These are phyloP conservation scores for Anthoscopus minutus DNA, from an alignment of 2,113 vertebrate species.

Conservation along the genomic window DNA sequence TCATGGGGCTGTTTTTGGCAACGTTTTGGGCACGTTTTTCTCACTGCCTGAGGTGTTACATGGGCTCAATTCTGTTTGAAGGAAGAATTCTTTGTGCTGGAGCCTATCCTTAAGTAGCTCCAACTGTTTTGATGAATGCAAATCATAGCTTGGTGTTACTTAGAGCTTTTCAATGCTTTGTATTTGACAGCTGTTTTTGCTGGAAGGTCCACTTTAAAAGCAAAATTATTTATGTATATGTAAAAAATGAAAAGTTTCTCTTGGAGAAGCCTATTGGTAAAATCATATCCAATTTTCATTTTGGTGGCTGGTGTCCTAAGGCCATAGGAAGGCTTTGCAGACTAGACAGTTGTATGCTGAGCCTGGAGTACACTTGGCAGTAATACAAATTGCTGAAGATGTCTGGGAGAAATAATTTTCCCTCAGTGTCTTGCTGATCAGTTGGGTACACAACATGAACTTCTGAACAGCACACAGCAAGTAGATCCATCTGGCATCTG, in stretches of 20 bases:
- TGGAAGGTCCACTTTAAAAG: not conserved
- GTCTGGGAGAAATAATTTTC: not conserved
- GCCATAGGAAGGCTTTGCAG: not conserved
- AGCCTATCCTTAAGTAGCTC: not conserved
- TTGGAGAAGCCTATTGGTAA: not conserved
- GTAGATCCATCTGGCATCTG: not conserved
- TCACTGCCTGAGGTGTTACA: not conserved
- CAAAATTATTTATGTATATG: not conserved
- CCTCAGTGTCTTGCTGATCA: not conserved
- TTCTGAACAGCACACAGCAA: not conserved
- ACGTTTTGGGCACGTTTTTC: not conserved
- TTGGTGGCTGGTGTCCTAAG: not conserved
- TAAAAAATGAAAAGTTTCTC: not conserved
- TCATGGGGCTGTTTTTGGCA: not conserved
- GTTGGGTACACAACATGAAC: not conserved
- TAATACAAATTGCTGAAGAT: not conserved
- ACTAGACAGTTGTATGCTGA: not conserved
- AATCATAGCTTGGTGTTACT: not conserved
- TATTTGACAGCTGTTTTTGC: not conserved
- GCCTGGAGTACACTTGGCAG: not conserved
- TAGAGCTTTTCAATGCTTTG: not conserved
- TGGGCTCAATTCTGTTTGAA: not conserved
- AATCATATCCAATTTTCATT: not conserved
- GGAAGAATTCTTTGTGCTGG: not conserved
- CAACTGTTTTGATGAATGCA: not conserved